Evolutionary conservation across 2,888 invertebrate species (phyloP).

Genomic region (Tenthredo amoena): DNA sequence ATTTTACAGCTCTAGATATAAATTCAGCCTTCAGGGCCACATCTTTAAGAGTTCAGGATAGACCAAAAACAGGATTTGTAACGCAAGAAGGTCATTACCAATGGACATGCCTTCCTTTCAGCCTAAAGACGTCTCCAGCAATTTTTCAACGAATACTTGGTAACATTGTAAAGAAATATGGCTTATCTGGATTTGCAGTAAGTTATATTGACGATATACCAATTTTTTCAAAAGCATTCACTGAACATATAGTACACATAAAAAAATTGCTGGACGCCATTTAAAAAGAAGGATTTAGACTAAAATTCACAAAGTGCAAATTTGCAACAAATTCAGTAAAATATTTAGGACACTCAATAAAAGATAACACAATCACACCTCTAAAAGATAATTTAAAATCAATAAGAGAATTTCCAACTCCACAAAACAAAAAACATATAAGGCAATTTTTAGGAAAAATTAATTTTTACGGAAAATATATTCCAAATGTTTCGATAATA

Average conservation of each 20-base stretch:
- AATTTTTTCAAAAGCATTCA: conserved; percentile 13
- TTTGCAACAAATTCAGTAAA: conserved; percentile 54
- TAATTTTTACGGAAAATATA: conserved; percentile 56
- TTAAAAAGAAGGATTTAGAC: conserved; percentile 58
- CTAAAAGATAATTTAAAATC: conserved; percentile 59
- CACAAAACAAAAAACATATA: background rate
- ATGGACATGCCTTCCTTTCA: conserved; percentile 57
- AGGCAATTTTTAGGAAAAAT: conserved; percentile 27
- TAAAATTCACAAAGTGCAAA: conserved; percentile 55
- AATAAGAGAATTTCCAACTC: conserved; percentile 55
- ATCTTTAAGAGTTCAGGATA: conserved; percentile 50
- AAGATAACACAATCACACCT: conserved; percentile 51
- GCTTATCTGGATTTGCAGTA: background rate
- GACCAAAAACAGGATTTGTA: conserved; percentile 33
- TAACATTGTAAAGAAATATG: conserved; percentile 56
- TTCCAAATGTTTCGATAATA: conserved; percentile 17
- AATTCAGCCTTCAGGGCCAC: conserved; percentile 52
- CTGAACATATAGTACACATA: conserved; percentile 4
- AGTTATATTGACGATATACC: conserved; percentile 56
- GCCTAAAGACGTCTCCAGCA: conserved; percentile 56
- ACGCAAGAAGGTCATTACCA: conserved; percentile 50
- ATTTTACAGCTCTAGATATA: conserved; percentile 1
- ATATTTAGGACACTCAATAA: conserved; percentile 55
- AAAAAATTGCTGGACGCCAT: conserved; percentile 53
- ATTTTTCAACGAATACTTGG: conserved; percentile 58